These are phyloP conservation scores for Alviniconcha strummeri DNA, from an alignment of 2,888 invertebrate species.

Conservation along the genomic window DNA sequence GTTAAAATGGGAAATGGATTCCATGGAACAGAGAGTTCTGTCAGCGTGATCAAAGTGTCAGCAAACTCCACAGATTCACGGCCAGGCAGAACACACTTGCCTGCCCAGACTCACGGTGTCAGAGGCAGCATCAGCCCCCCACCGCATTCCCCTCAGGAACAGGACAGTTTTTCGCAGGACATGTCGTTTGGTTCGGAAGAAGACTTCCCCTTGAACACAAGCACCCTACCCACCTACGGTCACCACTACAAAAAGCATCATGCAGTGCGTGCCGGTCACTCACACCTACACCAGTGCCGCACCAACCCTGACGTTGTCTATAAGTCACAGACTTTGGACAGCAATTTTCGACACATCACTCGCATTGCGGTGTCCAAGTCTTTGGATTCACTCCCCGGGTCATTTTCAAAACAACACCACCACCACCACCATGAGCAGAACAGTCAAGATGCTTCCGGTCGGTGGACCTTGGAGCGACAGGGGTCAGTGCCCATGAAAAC, in stretches of 20 bases:
- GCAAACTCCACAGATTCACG: background rate
- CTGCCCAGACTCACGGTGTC: too few species aligned
- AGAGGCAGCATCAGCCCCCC: background rate
- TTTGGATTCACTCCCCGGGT: background rate
- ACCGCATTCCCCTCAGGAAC: background rate
- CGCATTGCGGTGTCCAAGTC: constrained; percentile 34
- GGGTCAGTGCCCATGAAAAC: constrained; percentile 27
- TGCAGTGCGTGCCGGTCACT: background rate
- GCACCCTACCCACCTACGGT: background rate
- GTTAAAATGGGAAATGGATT: background rate
- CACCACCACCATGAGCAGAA: too few species aligned
- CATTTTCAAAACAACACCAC: too few species aligned
- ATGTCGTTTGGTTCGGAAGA: constrained; percentile 28
- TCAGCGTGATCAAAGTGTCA: background rate
- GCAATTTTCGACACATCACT: constrained; percentile 33
- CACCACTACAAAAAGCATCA: constrained; percentile 20
- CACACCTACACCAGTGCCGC: background rate
- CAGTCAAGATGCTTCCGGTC: background rate
- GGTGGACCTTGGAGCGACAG: constrained; percentile 3
- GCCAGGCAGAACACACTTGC: background rate
- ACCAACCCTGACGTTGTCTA: constrained; percentile 20
- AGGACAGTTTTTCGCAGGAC: constrained; percentile 10
- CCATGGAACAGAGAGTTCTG: background rate
- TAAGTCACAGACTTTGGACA: constrained; percentile 31
- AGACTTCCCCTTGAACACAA: background rate